Evolutionary conservation across 2,888 invertebrate genomes (phyloP), one percentile per base, ranked within the genome.

Genomic region (Rhingia rostrata): DNA sequence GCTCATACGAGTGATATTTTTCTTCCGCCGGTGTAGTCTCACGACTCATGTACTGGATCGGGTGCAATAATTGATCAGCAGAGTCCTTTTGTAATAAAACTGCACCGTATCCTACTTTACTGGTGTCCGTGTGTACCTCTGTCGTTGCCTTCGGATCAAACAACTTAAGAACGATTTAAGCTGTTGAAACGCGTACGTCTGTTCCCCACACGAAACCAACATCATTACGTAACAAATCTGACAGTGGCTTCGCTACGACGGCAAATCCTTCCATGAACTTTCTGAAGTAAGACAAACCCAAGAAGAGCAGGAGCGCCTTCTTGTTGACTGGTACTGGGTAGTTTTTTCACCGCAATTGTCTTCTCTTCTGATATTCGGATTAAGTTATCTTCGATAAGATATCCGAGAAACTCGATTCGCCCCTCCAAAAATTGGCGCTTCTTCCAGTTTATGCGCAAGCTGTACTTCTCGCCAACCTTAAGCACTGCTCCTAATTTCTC

Each of bases 131-230:
- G 43, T 80, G 78, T 7, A 84, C 12, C 35, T 86, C 83, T 0
- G 81, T 81, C 32, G 37, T 41, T 2, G 78, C 70, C 22, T 39
- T 45, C 9, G 51, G 47, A 14, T 63, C 41, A 53, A 66, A 86
- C n/a, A 86, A 37, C 10, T 58, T 63, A 7, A 84, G 41, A 6
- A 77, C 70, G 22, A 33, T 22, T 72, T 82, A n/a, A 82, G n/a
- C 53, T 70, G 41, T 12, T 58, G 3, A 10, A 82, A 89, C 45
- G 88, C 75, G 4, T 81, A 9, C 4, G 39, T 4, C 56, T 89
- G 22, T 22, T 22, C 22, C 22, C 22, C 22, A 22, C 22, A 22
- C 22, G 22, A 22, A 22, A 1, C 2, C 22, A 22, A 22, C 22
- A 22, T 22, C 22, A 22, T 22, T 22, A 2, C 22, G 22, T 2